Base-by-base conservation (phyloP, 1,140 invertebrate species). In the Tetragonula clypearis region DNA sequence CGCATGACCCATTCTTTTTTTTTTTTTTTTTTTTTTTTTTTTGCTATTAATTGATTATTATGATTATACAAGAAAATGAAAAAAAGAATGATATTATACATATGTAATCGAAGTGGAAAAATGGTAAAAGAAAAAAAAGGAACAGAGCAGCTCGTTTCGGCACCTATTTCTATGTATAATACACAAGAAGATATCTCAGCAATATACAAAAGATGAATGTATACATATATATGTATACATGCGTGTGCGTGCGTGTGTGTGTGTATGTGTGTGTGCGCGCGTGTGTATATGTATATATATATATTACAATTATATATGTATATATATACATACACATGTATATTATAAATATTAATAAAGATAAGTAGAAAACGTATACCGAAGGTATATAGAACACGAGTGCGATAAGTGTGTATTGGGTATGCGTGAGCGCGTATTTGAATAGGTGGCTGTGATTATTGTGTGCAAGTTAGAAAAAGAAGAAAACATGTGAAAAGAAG, bases 101-200 rank as follows among this genome's bases (percentile, higher is more conserved):
- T 56, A 65, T 75, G 49, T 72, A 55, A 55, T 73, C 76, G 56
- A 58, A 58, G 26, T 79, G 76, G 41, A 69, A 41, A 72, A 35
- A 74, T 19, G n/a, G 58, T 65, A 66, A 71, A 55, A 53, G 65
- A 35, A 72, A 75, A 56, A 55, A 49, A 65, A 68, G 66, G 62
- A 86, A 76, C 80, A 88, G 68, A 90, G 91, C 92, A 92, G 91
- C 92, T 94, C 90, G 93, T 93, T 94, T 93, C 89, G 92, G 89
- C 93, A 94, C 92, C 92, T 94, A 93, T 92, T 93, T 93, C 91
- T 94, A 92, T 93, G 90, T 93, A 93, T 92, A 68, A 85, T 87
- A 93, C 90, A 92, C 91, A 90, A 79, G 68, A 90, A 86, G 80
- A 86, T 88, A 91, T 91, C 85, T 90, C 91, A 93, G 92, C 90